phyloP scores from a whole-genome alignment of 2,797 vertebrate genomes.

The Sus cebifrons region DNA sequence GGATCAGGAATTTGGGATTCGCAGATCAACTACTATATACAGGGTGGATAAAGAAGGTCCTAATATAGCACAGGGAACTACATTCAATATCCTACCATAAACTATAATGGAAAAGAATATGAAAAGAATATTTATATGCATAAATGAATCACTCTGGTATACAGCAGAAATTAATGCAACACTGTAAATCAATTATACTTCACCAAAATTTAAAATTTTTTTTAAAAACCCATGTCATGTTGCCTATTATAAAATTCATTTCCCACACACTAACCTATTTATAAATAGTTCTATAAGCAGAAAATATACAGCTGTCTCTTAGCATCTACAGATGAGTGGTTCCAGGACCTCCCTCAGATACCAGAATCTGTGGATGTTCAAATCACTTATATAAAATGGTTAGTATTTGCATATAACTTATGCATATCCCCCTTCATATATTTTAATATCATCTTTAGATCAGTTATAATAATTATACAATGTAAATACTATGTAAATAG shows the following conservation, averaged over 20 bases:
- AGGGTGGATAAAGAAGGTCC: too few relatives aligned
- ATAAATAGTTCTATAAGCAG: constrained; percentile 27
- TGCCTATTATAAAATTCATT: not conserved
- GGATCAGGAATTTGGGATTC: too few relatives aligned
- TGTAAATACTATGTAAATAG: too few relatives aligned
- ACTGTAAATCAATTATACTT: too few relatives aligned
- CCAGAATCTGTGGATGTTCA: not conserved
- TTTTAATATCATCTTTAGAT: not conserved
- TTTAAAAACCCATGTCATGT: not conserved
- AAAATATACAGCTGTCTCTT: not conserved
- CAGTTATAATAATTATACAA: not conserved
- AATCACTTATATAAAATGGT: not conserved
- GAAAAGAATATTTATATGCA: too few relatives aligned
- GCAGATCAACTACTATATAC: too few relatives aligned
- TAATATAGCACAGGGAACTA: too few relatives aligned
- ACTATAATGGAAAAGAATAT: too few relatives aligned
- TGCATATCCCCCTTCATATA: not conserved
- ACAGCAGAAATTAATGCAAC: too few relatives aligned
- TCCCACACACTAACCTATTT: constrained; percentile 26
- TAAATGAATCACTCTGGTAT: too few relatives aligned
- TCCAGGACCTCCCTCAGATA: not conserved
- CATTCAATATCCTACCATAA: too few relatives aligned
- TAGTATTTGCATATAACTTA: not conserved
- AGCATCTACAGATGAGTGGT: not conserved
- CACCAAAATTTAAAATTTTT: too few relatives aligned